Conservation (phyloP, 64 coral and sea anemone genomes). For the Pocillopora damicornis region DNA sequence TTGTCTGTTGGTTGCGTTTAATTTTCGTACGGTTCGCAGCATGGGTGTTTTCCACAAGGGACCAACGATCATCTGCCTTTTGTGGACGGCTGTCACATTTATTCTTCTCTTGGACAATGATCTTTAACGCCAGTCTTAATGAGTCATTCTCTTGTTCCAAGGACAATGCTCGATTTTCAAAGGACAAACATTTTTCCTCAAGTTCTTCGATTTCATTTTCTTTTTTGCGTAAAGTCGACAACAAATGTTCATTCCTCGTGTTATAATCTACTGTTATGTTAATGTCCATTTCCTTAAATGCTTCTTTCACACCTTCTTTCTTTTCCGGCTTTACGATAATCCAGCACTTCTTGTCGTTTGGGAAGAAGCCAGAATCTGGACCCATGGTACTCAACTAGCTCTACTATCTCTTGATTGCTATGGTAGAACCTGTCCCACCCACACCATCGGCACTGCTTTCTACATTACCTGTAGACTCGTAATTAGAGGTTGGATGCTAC, state of each 20-base stretch:
- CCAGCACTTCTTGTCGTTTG: too few species aligned
- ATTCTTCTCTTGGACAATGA: background rate
- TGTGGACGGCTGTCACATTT: background rate
- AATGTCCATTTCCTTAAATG: too few species aligned
- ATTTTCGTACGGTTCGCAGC: background rate
- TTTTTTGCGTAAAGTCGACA: constrained; percentile 5
- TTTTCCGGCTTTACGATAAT: too few species aligned
- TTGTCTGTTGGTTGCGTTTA: constrained; percentile 10
- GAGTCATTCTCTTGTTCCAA: constrained; percentile 16
- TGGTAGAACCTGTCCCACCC: too few species aligned
- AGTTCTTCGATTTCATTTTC: background rate
- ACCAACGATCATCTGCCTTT: constrained; percentile 7
- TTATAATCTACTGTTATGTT: background rate
- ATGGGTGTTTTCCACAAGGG: background rate
- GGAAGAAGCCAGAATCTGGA: too few species aligned
- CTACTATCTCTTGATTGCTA: too few species aligned
- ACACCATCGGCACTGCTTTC: too few species aligned
- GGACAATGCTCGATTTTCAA: constrained; percentile 14
- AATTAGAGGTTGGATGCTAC: too few species aligned
- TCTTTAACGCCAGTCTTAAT: background rate
- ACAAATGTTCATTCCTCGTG: background rate
- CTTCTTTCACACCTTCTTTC: too few species aligned
- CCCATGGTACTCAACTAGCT: too few species aligned
- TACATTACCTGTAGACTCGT: too few species aligned
- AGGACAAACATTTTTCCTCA: constrained; percentile 10